These are phyloP conservation scores for Drosophila nasuta DNA, from an alignment of 1,140 invertebrate species.

Conservation along the genomic window DNA sequence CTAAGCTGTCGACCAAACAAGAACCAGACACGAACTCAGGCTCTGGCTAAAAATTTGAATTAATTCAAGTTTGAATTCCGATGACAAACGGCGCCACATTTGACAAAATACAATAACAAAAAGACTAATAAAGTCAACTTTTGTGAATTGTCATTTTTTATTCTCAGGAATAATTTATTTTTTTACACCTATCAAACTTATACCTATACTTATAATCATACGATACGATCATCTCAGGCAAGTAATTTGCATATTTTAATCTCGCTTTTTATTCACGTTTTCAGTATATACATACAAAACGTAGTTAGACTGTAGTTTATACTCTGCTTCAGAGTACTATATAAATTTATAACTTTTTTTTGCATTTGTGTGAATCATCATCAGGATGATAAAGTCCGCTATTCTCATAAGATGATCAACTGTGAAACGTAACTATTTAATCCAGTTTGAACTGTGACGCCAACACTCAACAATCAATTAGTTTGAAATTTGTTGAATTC, in stretches of 20 bases:
- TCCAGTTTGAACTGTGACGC: slow-evolving; percentile 20
- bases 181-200: slow-evolving; percentile 10
- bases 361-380: not conserved
- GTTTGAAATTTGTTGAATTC: not conserved
- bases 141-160: slow-evolving; percentile 1
- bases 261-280: slow-evolving; percentile 1
- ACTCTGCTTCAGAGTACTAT: not conserved
- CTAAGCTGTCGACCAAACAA: slow-evolving; percentile 46
- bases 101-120: slow-evolving; percentile 43
- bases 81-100: slow-evolving; percentile 68
- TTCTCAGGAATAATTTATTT: slow-evolving; percentile 6
- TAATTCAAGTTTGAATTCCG: slow-evolving; percentile 64
- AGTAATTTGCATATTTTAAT: slow-evolving; percentile 8
- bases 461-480: not conserved
- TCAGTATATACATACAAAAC: too few species aligned
- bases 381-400: not conserved
- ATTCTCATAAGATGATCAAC: not conserved
- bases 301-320: not conserved
- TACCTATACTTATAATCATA: not conserved
- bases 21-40: slow-evolving; percentile 3
- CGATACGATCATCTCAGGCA: not conserved
- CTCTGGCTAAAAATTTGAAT: slow-evolving; percentile 57
- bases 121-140: slow-evolving; percentile 12
- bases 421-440: slow-evolving; percentile 2
- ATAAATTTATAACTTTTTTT: not conserved